Base-by-base conservation (phyloP, 2,113 vertebrate species). In the Deroptyus accipitrinus region DNA sequence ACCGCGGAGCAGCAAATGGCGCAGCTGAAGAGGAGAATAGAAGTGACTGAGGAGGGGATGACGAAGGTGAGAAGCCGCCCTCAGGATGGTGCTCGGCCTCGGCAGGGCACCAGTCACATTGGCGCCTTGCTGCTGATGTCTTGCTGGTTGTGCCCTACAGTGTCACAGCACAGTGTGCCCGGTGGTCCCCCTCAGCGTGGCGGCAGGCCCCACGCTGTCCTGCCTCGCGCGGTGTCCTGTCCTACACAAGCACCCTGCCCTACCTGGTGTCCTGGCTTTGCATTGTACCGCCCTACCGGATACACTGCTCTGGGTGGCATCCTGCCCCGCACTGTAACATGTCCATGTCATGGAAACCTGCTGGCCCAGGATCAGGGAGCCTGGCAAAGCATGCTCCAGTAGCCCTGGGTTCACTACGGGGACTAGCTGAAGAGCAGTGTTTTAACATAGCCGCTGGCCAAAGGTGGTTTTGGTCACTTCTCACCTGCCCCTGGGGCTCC, bases 11-110 rank as follows among this genome's bases (percentile, higher is more conserved):
- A 59, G 95, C 91, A 97, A 25, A 57, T 95, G 7, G 95, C 96
- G 67, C 97, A 94, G 93, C 83, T 98, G 83, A 94, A 48, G 48
- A 97, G 97, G 92, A 97, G 91, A 59, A 63, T 97, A 42, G 97
- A 98, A 31, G 66, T 70, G 41, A 92, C 95, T 0, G 96, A 98
- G 69, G 96, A 97, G 70, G 93, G 88, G 17, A 68, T 68, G 13
- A 66, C 30, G 2, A 98, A 97, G 97, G 98, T 97, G 82, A 90
- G 61, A 12, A 16, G 1, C 55, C 9, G 2, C 19, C 28, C 20
- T 27, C 13, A 6, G 27, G 20, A 44, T 30, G 16, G 17, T 41
- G 13, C 31, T 39, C 17, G 2, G 31, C 33, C 16, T 20, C 4
- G 1, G 54, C 24, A 22, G 24, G 51, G 44, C 6, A 4, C 7